phyloP scores from a whole-genome alignment of 2,797 vertebrate species.

The Tokudaia tokunoshimensis region DNA sequence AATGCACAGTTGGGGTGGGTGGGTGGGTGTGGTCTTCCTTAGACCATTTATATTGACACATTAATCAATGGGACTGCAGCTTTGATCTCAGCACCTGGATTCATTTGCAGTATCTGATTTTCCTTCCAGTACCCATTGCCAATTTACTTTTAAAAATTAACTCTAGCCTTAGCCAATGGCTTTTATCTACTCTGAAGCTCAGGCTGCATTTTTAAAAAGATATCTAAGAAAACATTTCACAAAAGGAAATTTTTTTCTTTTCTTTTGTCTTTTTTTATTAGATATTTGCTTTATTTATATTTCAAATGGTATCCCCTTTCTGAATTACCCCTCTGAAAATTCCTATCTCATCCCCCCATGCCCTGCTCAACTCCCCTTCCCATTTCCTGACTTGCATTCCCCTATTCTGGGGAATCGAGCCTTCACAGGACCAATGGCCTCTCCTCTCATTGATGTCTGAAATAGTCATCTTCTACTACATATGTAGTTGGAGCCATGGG shows the following conservation, averaged over 20 bases:
- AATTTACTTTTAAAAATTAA: constrained; percentile 83
- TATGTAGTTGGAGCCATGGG: no score
- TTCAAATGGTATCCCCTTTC: no score
- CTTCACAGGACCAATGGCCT: no score
- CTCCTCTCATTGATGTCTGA: no score
- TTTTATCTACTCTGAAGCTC: constrained; percentile 74
- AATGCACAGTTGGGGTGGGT: neutral
- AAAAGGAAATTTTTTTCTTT: constrained; percentile 63
- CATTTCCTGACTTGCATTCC: no score
- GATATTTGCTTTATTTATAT: no score
- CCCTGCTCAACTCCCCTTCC: no score
- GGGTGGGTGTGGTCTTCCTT: neutral
- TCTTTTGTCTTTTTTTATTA: no score
- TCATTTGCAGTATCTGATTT: constrained; percentile 87
- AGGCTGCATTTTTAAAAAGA: constrained; percentile 61
- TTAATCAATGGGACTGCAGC: constrained; percentile 83
- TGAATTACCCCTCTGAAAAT: no score
- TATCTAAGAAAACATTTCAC: constrained; percentile 75
- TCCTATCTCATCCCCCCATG: no score
- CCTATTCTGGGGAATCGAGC: no score
- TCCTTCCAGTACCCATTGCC: constrained; percentile 80
- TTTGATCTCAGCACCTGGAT: constrained; percentile 84
- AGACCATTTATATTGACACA: constrained; percentile 78
- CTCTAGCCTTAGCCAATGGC: constrained; percentile 78
- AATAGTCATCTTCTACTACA: no score